Conservation (phyloP, 2,113 vertebrate genomes). For the Felis chaus region DNA sequence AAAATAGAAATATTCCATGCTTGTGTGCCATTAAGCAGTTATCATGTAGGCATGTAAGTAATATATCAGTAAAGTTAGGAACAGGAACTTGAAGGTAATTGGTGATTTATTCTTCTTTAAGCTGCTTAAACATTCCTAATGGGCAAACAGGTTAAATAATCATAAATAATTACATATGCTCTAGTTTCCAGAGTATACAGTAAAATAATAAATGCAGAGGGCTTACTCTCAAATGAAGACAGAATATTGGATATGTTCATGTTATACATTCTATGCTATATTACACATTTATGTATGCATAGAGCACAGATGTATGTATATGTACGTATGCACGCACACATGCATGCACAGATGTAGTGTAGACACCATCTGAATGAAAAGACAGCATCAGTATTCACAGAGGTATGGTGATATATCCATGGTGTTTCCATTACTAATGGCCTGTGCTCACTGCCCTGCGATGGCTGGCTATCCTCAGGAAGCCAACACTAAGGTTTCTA, state of each 20-base stretch:
- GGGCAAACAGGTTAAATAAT: background rate
- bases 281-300: background rate
- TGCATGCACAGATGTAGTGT: background rate
- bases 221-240: background rate
- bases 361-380: background rate
- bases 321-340: too few species aligned
- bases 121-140: background rate
- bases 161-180: background rate
- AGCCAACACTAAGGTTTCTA: background rate
- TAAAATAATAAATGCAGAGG: background rate
- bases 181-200: background rate
- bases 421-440: background rate
- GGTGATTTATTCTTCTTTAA: constrained; percentile 39
- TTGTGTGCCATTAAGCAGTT: background rate
- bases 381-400: background rate
- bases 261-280: too few species aligned
- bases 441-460: background rate
- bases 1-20: background rate
- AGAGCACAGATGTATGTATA: background rate
- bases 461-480: background rate
- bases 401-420: background rate
- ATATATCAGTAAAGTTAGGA: background rate
- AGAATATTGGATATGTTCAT: background rate
- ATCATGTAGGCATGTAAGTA: background rate
- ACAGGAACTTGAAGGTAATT: background rate